A percentile compares a stretch with the other conserved stretches of the same genome.
Conservation (phyloP, 2,888 invertebrate species). For the Cantharis flavilabris region DNA sequence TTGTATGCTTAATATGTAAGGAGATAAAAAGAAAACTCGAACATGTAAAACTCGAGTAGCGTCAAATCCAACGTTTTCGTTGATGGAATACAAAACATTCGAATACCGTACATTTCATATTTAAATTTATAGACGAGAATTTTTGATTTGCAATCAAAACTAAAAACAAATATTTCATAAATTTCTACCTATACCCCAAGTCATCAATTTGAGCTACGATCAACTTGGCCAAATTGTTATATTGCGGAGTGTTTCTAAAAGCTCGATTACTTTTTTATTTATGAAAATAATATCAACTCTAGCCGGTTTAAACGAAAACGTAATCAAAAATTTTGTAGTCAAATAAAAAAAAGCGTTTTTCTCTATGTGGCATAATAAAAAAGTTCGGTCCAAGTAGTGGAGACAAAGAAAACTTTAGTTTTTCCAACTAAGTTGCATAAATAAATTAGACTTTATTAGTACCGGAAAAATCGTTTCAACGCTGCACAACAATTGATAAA, state of each 20-base stretch:
- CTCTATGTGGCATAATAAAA: neutral
- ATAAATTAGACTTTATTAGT: neutral
- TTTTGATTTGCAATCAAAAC: neutral
- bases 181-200: neutral
- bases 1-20: neutral
- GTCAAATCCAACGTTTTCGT: neutral
- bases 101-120: neutral
- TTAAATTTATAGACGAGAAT: neutral
- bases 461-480: neutral
- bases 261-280: neutral
- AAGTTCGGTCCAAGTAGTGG: neutral
- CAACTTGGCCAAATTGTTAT: neutral
- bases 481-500: neutral
- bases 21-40: neutral
- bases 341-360: neutral
- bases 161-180: neutral
- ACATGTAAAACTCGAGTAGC: neutral
- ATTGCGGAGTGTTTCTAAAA: neutral
- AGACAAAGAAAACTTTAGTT: neutral
- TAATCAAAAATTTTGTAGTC: neutral
- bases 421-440: neutral
- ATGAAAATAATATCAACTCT: neutral
- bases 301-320: neutral
- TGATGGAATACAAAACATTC: neutral
- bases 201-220: neutral